Conservation (phyloP, 92 coral and sea anemone genomes). For the Palythoa grandis region DNA sequence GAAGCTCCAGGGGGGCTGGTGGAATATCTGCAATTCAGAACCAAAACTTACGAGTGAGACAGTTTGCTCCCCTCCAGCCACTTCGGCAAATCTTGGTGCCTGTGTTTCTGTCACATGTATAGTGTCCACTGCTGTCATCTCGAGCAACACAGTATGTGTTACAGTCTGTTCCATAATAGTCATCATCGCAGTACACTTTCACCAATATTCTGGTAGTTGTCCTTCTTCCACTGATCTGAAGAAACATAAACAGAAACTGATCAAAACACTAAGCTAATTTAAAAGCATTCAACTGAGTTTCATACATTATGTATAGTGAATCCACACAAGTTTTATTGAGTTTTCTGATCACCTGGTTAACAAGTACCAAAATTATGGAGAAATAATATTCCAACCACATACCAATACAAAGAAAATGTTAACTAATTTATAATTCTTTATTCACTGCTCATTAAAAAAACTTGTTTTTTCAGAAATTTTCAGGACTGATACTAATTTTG, state of each 20-base stretch:
- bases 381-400: no score
- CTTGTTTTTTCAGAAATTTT: no score
- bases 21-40: neutral
- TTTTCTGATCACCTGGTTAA: no score
- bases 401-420: no score
- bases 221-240: conserved; percentile 71
- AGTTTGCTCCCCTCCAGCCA: conserved; percentile 83
- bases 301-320: no score
- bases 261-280: neutral
- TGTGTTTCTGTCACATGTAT: conserved; percentile 73
- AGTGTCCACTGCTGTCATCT: conserved; percentile 83
- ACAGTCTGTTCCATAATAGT: conserved; percentile 86
- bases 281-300: no score
- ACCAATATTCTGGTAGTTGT: conserved; percentile 77
- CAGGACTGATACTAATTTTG: no score
- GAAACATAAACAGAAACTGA: neutral
- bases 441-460: no score
- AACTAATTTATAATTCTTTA: no score
- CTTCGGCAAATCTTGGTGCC: conserved; percentile 83
- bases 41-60: conserved; percentile 73
- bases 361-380: no score
- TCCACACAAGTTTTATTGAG: no score
- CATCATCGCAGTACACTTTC: conserved; percentile 75
- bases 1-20: neutral
- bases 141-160: conserved; percentile 76